Evolutionary conservation across 2,888 invertebrate genomes (phyloP), one percentile per base, ranked within the genome.

Genomic region (Parnassius apollo): DNA sequence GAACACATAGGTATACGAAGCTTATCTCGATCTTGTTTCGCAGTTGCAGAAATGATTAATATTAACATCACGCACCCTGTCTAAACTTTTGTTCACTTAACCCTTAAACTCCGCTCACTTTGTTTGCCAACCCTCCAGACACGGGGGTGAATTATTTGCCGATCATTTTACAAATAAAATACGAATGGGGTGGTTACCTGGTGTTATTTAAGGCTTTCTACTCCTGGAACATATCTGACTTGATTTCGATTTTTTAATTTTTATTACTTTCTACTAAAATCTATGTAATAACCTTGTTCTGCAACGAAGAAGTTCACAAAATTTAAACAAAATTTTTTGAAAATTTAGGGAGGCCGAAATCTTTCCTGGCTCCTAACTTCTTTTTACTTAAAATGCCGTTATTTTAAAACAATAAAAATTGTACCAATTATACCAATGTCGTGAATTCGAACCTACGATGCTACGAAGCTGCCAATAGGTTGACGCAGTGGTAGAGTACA

Each of bases 151-250:
- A 61, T 74, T 86, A 81, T 85, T 86, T 87, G 86, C 78, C 78
- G 87, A 87, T 87, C 82, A 84, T 86, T 88, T 88, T 86, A 84
- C 86, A 85, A 87, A 86, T 87, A 87, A 83, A 83, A 83, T 80
- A 69, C 62, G 61, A 61, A 63, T 70, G 67, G 68, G 73, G 67
- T 66, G 69, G 76, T 66, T 68, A 70, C 73, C 73, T 69, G 72
- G 57, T 59, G 42, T 35, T 42, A 46, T 55, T 61, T 76, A 73
- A 77, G 64, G 75, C 54, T 45, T 50, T 48, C 59, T 66, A 75
- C 72, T 69, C 71, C 72, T 56, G 57, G 49, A 64, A 64, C 49
- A 13, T 13, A 49, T 49, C 35, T 35, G 35, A 35, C 35, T 7
- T 35, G 35, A 7, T 35, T 4, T 35, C 35, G 35, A 35, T 35